Base-by-base conservation (phyloP, 37 sponge, comb jelly and placozoan genomes). In the Eunapius fragilis region DNA sequence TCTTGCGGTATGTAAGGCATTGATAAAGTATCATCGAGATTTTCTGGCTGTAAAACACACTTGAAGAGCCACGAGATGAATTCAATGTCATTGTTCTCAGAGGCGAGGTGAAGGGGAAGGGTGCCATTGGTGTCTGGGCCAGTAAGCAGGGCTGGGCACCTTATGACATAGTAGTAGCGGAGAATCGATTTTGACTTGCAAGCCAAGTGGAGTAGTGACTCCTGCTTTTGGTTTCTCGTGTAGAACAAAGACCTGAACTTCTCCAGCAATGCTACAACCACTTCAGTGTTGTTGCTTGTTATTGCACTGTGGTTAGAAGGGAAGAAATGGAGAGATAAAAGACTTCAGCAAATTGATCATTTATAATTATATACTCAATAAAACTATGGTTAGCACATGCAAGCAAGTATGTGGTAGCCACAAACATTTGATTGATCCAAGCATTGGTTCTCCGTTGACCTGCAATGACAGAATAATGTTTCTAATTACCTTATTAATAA, bases 61-160 rank as follows among this genome's bases (percentile, higher is more conserved):
- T 79, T 48, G 45, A 94, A 91, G 14, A 94, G 86, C 91, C 91
- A 94, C 12, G 79, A 35, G 26, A 94, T 26, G 50, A 86, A 94
- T 75, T 69, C 78, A 17, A 73, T 37, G 80, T 94, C 95, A 37
- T 88, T 91, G 0, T 83, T 78, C 26, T 34, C 28, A 72, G 92
- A 94, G 11, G 89, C 91, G 24, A 82, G 12, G 68, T 91, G 89
- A 28, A 94, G 87, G 1, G 95, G 89, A 0, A 49, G 37, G 19
- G 10, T 28, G 9, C 92, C 89, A 5, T 70, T 58, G 13, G 19
- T 36, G 72, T 94, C 95, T 2, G 34, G 67, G 5, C 50, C 77
- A 2, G 73, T 27, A 19, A 94, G 67, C 14, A 94, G 87, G 4
- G 73, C 72, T n/a, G 88, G 91, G 37, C 32, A 86, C 3, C 74